phyloP scores from a whole-genome alignment of 2,113 vertebrate species.

The Corythoichthys intestinalis region DNA sequence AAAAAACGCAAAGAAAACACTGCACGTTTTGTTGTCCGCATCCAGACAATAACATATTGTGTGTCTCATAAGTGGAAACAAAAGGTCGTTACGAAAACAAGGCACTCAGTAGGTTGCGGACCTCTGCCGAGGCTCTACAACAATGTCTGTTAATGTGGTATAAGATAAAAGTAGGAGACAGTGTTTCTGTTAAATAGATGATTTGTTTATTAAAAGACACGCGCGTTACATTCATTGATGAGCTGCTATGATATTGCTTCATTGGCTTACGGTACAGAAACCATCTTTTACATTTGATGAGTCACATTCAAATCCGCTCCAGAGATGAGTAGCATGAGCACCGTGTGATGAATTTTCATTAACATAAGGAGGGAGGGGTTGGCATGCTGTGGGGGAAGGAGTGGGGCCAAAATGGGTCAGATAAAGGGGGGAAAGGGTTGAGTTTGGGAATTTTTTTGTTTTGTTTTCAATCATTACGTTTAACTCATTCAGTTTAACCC shows the following conservation, averaged over 20 bases:
- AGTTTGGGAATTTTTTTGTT: background rate
- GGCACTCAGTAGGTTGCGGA: background rate
- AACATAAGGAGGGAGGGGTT: conserved; percentile 8
- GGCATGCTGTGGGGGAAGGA: conserved; percentile 36
- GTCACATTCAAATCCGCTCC: conserved; percentile 48
- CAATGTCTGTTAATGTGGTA: background rate
- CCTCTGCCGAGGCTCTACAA: background rate
- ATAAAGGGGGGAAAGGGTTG: background rate
- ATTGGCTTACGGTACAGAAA: conserved; percentile 45
- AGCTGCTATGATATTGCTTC: conserved; percentile 53
- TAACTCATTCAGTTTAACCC: too few relatives aligned
- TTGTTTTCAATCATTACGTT: background rate
- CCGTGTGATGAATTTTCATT: conserved; percentile 13
- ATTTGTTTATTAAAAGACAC: conserved; percentile 62
- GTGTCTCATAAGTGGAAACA: conserved; percentile 21
- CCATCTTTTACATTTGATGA: conserved; percentile 14
- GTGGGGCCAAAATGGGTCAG: conserved; percentile 8
- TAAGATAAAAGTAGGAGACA: conserved; percentile 2
- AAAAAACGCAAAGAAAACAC: conserved; percentile 22
- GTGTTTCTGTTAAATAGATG: conserved; percentile 54
- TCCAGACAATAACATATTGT: conserved; percentile 29
- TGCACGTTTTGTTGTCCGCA: conserved; percentile 41
- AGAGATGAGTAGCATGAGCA: conserved; percentile 32
- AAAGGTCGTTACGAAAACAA: conserved; percentile 7
- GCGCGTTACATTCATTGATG: conserved; percentile 42